Conservation (phyloP, 2,888 invertebrate genomes). For the Carpatolechia fugitivella region DNA sequence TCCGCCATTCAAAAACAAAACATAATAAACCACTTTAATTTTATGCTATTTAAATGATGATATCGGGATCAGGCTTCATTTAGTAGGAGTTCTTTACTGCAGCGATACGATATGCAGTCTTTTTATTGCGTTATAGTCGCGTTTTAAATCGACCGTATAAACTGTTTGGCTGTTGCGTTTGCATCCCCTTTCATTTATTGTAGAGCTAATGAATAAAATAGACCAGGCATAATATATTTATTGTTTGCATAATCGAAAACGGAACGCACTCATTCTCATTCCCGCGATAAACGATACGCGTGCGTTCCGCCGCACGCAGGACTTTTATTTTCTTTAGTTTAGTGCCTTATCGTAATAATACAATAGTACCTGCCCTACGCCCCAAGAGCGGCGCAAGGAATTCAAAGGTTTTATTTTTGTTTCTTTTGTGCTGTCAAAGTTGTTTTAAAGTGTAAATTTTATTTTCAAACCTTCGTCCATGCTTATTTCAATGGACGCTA, state of each 20-base stretch:
- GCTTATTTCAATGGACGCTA: neutral
- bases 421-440: slow-evolving; percentile 39
- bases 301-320: slow-evolving; percentile 36
- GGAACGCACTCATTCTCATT: neutral
- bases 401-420: slow-evolving; percentile 33
- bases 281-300: neutral
- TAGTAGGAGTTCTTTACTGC: slow-evolving; percentile 11
- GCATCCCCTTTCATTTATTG: slow-evolving; percentile 14
- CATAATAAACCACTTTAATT: slow-evolving; percentile 8
- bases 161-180: slow-evolving; percentile 17
- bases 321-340: slow-evolving; percentile 37
- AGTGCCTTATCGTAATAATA: slow-evolving; percentile 54
- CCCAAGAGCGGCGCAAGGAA: slow-evolving; percentile 29
- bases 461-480: slow-evolving; percentile 3
- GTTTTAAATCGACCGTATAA: slow-evolving; percentile 39
- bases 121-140: slow-evolving; percentile 16
- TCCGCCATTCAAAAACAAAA: slow-evolving; percentile 5
- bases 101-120: neutral
- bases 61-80: slow-evolving; percentile 10
- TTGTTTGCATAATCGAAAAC: slow-evolving; percentile 11
- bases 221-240: slow-evolving; percentile 10
- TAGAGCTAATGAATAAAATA: slow-evolving; percentile 1
- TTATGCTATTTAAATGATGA: slow-evolving; percentile 16
- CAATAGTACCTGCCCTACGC: slow-evolving; percentile 46
- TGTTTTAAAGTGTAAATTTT: slow-evolving; percentile 31